Conservation (phyloP, 2,888 invertebrate genomes). For the Chaitophorus viminalis region DNA sequence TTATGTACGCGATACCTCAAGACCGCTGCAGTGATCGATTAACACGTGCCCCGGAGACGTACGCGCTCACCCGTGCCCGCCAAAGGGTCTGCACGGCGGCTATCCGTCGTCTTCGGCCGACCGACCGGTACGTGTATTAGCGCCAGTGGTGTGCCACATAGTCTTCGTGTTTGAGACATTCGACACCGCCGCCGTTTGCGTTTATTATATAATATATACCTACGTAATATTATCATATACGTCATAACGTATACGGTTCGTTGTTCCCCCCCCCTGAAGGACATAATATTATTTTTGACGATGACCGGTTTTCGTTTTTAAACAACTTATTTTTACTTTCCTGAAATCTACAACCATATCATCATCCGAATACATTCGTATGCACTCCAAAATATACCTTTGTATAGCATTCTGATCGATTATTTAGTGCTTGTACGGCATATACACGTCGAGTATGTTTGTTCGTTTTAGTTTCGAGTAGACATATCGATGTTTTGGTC, state of each 20-base stretch:
- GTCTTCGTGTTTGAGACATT: slow-evolving; percentile 42
- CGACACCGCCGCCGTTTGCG: slow-evolving; percentile 57
- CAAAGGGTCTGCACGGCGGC: slow-evolving; percentile 18
- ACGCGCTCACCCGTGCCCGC: not conserved
- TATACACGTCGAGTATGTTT: too few species aligned
- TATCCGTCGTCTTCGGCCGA: not conserved
- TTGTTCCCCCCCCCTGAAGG: not conserved
- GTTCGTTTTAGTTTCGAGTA: too few species aligned
- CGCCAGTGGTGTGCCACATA: slow-evolving; percentile 8
- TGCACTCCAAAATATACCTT: too few species aligned
- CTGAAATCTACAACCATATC: too few species aligned
- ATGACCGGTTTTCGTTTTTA: not conserved
- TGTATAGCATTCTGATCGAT: not conserved
- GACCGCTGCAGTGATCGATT: not conserved
- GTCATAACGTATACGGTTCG: not conserved
- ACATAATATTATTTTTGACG: not conserved
- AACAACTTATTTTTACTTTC: not conserved
- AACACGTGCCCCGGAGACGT: slow-evolving; percentile 41
- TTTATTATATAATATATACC: too few species aligned
- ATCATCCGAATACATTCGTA: too few species aligned
- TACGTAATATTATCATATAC: too few species aligned
- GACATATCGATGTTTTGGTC: too few species aligned
- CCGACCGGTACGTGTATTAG: not conserved
- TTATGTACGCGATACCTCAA: too few species aligned
- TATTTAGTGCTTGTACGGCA: too few species aligned